Percentiles rank a stretch among this genome's conserved stretches.
Evolutionary conservation across 2,113 vertebrate genomes (phyloP).

Genomic region (Climacteris rufus): DNA sequence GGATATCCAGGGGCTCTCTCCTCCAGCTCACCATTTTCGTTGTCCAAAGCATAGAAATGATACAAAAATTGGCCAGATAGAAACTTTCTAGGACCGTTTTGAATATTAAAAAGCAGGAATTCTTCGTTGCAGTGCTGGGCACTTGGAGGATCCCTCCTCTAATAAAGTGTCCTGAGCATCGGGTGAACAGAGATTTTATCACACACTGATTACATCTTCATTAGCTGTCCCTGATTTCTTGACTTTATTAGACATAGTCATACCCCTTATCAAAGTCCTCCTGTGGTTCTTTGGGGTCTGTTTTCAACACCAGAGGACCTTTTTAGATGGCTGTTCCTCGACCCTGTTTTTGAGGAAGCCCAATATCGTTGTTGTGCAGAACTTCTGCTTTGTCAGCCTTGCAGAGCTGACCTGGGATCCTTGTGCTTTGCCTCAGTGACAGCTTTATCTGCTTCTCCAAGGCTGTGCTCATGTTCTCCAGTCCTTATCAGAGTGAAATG

Average conservation of each 20-base stretch:
- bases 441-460: background rate
- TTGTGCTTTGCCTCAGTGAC: background rate
- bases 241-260: background rate
- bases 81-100: background rate
- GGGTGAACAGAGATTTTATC: background rate
- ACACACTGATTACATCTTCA: background rate
- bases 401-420: background rate
- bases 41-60: rapidly evolving
- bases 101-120: background rate
- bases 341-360: background rate
- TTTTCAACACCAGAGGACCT: background rate
- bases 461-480: background rate
- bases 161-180: background rate
- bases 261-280: background rate
- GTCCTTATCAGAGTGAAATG: background rate
- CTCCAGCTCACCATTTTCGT: too few relatives aligned
- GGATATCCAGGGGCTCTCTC: background rate
- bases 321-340: background rate
- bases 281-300: background rate
- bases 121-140: background rate
- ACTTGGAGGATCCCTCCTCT: background rate
- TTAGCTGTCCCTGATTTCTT: background rate
- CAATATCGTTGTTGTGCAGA: background rate
- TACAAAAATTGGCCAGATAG: background rate
- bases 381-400: background rate